Evolutionary conservation across 2,888 invertebrate species (phyloP).

Genomic region (Ptilodon capucinus): DNA sequence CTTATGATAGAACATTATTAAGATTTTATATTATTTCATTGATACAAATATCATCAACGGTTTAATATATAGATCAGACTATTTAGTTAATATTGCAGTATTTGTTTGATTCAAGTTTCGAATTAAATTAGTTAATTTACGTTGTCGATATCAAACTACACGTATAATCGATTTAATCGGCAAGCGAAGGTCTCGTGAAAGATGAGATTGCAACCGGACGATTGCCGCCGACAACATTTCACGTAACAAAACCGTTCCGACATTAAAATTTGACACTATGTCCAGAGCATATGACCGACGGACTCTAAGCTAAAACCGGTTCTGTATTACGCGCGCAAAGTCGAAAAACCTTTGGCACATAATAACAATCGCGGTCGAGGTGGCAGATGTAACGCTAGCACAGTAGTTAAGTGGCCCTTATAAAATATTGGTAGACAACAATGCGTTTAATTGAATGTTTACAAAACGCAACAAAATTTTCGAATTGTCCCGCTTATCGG

Average conservation of each 20-base stretch:
- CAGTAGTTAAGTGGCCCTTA: conserved; percentile 52
- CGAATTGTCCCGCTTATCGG: conserved; percentile 45
- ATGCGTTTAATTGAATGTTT: conserved; percentile 69
- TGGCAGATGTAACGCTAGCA: conserved; percentile 61
- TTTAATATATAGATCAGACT: too few relatives aligned
- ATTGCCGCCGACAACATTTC: conserved; percentile 53
- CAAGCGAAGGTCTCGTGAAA: conserved; percentile 62
- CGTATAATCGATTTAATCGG: conserved; percentile 38
- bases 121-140: conserved; percentile 13
- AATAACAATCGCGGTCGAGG: conserved; percentile 22
- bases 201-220: conserved; percentile 62
- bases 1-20: background rate
- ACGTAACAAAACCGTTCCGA: conserved; percentile 65
- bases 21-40: background rate
- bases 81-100: background rate
- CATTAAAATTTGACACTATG: conserved; percentile 75
- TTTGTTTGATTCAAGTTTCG: conserved; percentile 8
- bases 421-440: conserved; percentile 61
- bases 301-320: conserved; percentile 41
- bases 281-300: conserved; percentile 45
- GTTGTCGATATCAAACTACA: conserved; percentile 12
- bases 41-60: too few relatives aligned
- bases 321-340: conserved; percentile 40
- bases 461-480: conserved; percentile 52
- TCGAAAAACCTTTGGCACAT: conserved; percentile 43